Percentiles rank a stretch among this genome's conserved stretches.
Evolutionary conservation across 1,140 invertebrate species (phyloP).

Genomic region (Brachionus rotundiformis): DNA sequence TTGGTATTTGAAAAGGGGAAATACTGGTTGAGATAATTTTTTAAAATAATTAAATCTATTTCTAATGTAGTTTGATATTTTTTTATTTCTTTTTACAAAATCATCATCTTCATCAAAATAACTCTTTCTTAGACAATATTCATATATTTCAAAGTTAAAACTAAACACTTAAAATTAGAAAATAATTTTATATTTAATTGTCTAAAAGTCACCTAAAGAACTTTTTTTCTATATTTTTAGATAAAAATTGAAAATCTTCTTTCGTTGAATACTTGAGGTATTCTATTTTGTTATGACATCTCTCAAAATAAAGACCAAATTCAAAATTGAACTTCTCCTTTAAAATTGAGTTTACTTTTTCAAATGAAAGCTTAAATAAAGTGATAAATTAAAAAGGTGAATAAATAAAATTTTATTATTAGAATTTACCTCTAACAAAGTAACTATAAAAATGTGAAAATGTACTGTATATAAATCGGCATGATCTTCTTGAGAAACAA

Average conservation of each 20-base stretch:
- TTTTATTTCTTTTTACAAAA: background rate
- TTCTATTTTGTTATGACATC: background rate
- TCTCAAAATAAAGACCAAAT: background rate
- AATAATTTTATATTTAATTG: background rate
- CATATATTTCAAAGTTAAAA: background rate
- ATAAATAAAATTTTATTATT: too few species aligned
- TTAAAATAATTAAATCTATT: background rate
- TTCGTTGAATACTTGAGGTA: background rate
- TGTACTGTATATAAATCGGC: background rate
- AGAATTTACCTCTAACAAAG: background rate
- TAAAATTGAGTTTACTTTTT: background rate
- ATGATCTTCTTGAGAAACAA: constrained; percentile 6
- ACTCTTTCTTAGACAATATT: background rate
- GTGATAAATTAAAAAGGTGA: too few species aligned
- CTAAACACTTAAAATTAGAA: background rate
- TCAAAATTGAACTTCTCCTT: background rate
- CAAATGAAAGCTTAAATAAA: background rate
- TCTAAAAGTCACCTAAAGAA: background rate
- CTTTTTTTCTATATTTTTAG: background rate
- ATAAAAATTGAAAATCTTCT: constrained; percentile 24
- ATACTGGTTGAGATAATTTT: background rate
- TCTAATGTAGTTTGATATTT: background rate
- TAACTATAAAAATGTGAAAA: background rate
- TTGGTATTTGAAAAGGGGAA: background rate
- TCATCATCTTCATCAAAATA: background rate